Conservation (phyloP, 2,113 vertebrate species). For the Elephas maximus region DNA sequence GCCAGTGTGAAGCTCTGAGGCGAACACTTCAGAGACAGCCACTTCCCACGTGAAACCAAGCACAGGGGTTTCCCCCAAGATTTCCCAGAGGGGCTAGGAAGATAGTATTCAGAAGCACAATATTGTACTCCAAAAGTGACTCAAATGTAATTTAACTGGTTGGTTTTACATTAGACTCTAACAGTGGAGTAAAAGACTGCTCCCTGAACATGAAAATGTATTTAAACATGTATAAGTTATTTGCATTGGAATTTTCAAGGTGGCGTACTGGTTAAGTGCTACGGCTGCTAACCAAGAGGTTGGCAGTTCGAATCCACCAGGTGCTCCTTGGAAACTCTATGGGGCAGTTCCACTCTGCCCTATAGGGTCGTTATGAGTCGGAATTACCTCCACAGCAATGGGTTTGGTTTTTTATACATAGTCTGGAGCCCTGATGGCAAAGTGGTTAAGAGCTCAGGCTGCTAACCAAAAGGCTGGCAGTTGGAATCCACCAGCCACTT, state of each 20-base stretch:
- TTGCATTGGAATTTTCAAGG: neutral
- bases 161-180: constrained; percentile 60
- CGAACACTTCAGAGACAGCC: constrained; percentile 57
- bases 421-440: too few relatives aligned
- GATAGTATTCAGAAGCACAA: constrained; percentile 10
- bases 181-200: constrained; percentile 7
- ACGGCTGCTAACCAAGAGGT: too few relatives aligned
- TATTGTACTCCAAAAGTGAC: constrained; percentile 29
- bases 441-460: too few relatives aligned
- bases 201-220: constrained; percentile 32
- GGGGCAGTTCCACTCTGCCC: too few relatives aligned
- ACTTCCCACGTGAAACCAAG: constrained; percentile 36
- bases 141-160: constrained; percentile 13
- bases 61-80: constrained; percentile 59
- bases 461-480: too few relatives aligned
- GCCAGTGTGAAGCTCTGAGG: neutral
- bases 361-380: too few relatives aligned
- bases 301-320: too few relatives aligned
- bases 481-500: too few relatives aligned
- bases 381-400: too few relatives aligned
- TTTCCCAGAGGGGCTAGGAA: constrained; percentile 47
- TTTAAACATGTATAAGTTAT: neutral
- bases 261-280: too few relatives aligned
- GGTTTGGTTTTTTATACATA: too few relatives aligned
- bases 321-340: too few relatives aligned